Conservation (phyloP, 2,113 vertebrate genomes). For the Taxidea taxus region DNA sequence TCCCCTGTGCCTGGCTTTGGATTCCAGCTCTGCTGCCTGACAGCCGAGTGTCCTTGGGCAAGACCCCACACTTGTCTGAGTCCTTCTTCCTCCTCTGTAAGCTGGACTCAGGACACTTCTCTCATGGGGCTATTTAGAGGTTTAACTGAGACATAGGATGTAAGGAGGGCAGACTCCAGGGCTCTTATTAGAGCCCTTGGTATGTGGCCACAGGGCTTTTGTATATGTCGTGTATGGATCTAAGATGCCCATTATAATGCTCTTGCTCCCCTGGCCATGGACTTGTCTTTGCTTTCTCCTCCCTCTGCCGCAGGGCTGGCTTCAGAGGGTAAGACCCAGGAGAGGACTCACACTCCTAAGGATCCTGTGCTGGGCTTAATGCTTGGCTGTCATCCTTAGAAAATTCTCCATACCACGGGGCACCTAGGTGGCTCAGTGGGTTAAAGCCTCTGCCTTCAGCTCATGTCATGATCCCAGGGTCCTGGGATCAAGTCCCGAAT, state of each 20-base stretch:
- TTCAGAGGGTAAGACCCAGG: rapidly evolving
- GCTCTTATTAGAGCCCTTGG: not conserved
- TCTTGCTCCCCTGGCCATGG: not conserved
- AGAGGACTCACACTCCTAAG: rapidly evolving
- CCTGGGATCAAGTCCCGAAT: too few relatives aligned
- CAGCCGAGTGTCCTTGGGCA: rapidly evolving
- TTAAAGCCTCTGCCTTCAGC: too few relatives aligned
- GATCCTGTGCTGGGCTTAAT: too few relatives aligned
- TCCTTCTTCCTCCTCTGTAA: not conserved
- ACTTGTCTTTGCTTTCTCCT: too few relatives aligned
- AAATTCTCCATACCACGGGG: not conserved
- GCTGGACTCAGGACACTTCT: rapidly evolving
- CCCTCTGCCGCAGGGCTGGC: not conserved
- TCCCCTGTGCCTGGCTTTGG: not conserved
- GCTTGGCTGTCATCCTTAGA: not conserved
- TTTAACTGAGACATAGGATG: not conserved
- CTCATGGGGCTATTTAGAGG: not conserved
- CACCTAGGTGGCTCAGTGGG: too few relatives aligned
- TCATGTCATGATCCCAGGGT: too few relatives aligned
- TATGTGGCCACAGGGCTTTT: not conserved
- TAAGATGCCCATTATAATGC: rapidly evolving
- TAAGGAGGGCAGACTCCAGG: not conserved
- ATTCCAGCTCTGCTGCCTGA: not conserved
- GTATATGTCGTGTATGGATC: rapidly evolving
- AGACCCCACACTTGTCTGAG: not conserved